phyloP scores from a whole-genome alignment of 2,113 vertebrate species.

The Amia ocellicauda region DNA sequence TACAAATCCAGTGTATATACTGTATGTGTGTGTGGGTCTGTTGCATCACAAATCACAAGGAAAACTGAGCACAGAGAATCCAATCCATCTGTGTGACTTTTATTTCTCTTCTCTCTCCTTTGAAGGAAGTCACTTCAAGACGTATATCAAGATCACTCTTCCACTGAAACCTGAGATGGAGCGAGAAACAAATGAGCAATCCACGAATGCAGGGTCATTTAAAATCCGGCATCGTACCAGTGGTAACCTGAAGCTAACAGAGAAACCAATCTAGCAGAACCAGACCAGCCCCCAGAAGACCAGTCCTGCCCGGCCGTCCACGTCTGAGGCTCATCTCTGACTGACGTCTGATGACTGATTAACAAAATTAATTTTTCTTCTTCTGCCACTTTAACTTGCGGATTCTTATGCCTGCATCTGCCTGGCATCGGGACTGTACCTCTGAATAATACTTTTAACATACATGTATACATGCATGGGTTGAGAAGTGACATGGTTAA shows the following conservation, averaged over 20 bases:
- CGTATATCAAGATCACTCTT: constrained; percentile 9
- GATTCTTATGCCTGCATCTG: constrained; percentile 47
- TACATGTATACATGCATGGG: too few species aligned
- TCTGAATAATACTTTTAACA: too few species aligned
- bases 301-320: constrained; percentile 17
- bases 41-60: too few species aligned
- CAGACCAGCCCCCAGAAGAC: constrained; percentile 21
- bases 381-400: constrained; percentile 35
- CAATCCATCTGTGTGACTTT: too few species aligned
- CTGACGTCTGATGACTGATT: constrained; percentile 55
- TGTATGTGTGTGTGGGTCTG: too few species aligned
- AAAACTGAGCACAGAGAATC: too few species aligned
- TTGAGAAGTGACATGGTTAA: too few species aligned
- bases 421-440: constrained; percentile 33
- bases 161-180: constrained; percentile 1
- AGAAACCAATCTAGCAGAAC: constrained; percentile 36
- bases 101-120: too few species aligned
- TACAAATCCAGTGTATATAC: too few species aligned
- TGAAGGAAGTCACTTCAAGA: not conserved
- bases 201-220: not conserved
- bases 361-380: constrained; percentile 49
- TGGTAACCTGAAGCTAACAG: constrained; percentile 10
- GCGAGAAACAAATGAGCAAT: not conserved
- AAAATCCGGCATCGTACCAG: not conserved
- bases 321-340: constrained; percentile 35